These are phyloP conservation scores for Umimayanthus chanpuru DNA, from an alignment of 92 coral and sea anemone genomes.

Conservation along the genomic window DNA sequence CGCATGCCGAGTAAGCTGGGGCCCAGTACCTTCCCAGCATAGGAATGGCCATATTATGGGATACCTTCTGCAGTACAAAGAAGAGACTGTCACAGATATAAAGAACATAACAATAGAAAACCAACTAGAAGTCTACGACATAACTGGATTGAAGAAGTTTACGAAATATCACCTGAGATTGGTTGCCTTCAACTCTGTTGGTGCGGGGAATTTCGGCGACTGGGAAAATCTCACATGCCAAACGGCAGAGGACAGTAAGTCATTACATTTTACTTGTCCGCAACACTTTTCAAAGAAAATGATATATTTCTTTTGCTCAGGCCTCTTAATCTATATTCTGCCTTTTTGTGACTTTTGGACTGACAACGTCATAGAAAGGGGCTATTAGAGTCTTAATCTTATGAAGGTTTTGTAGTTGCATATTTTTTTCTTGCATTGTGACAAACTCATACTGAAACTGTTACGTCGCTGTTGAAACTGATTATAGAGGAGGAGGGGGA, in stretches of 20 bases:
- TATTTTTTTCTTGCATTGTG: too few species aligned
- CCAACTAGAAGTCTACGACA: not conserved
- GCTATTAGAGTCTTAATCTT: too few species aligned
- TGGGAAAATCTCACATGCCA: constrained; percentile 12
- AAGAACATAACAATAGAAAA: not conserved
- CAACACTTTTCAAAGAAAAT: too few species aligned
- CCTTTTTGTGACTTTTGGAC: too few species aligned
- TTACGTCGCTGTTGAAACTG: too few species aligned
- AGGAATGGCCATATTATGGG: constrained; percentile 41
- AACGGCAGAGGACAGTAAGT: constrained; percentile 57
- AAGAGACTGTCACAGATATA: not conserved
- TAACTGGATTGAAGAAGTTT: constrained; percentile 32
- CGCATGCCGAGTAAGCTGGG: constrained; percentile 43
- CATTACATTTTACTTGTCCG: not conserved
- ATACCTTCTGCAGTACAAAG: constrained; percentile 37
- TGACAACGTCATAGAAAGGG: too few species aligned
- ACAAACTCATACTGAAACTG: too few species aligned
- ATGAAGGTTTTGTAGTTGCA: too few species aligned
- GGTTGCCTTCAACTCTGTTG: constrained; percentile 45
- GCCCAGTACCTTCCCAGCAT: constrained; percentile 34
- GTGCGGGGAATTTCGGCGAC: constrained; percentile 8
- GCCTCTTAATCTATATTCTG: too few species aligned
- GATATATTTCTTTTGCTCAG: too few species aligned
- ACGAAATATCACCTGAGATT: constrained; percentile 44
- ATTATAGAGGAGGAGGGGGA: too few species aligned